Evolutionary conservation across 2,797 vertebrate genomes (phyloP).

Genomic region (Coregonus suidteri): DNA sequence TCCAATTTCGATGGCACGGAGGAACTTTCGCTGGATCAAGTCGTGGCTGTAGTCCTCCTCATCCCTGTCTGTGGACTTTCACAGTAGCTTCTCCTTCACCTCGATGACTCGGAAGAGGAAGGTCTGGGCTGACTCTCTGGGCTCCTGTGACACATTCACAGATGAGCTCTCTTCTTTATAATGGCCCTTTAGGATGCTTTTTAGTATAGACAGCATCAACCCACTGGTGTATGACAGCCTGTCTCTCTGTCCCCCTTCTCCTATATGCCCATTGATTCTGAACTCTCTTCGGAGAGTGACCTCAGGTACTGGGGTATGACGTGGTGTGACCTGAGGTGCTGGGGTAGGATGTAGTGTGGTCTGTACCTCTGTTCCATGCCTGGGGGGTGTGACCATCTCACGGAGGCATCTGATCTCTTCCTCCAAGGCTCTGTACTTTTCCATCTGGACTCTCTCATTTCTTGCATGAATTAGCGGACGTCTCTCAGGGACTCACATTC

Average conservation of each 20-base stretch:
- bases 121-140: neutral
- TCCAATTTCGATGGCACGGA: too few relatives aligned
- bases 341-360: neutral
- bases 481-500: neutral
- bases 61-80: too few relatives aligned
- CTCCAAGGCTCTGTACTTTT: slow-evolving; percentile 13
- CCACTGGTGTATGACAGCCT: slow-evolving; percentile 11
- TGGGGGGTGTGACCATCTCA: neutral
- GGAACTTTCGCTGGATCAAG: too few relatives aligned
- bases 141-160: neutral
- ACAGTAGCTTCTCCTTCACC: too few relatives aligned
- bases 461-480: neutral
- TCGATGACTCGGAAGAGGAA: too few relatives aligned
- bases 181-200: slow-evolving; percentile 14
- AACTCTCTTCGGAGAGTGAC: slow-evolving; percentile 4
- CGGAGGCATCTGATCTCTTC: too few relatives aligned
- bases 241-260: slow-evolving; percentile 26
- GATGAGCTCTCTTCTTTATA: slow-evolving; percentile 28
- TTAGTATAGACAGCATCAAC: slow-evolving; percentile 12
- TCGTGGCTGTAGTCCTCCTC: neutral
- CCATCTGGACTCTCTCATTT: slow-evolving; percentile 12
- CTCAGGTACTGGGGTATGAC: neutral
- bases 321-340: too few relatives aligned
- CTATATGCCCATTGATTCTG: slow-evolving; percentile 23
- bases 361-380: neutral